A percentile compares a stretch with the other conserved stretches of the same genome.
These are phyloP conservation scores for Hipparchia semele DNA, from an alignment of 2,888 invertebrate species.

Conservation along the genomic window DNA sequence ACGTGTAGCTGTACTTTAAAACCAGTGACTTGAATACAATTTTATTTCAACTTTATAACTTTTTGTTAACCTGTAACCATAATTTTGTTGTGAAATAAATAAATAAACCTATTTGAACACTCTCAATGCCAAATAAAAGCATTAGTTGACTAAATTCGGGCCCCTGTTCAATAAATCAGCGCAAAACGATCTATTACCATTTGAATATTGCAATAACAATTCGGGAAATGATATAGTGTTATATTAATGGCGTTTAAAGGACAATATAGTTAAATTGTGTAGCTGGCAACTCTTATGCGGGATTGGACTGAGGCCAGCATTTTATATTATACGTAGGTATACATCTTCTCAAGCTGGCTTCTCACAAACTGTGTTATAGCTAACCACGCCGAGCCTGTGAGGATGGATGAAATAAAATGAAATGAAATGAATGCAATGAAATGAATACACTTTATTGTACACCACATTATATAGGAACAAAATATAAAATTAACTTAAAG, in stretches of 20 bases:
- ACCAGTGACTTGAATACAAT: no score
- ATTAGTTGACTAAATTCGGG: not conserved
- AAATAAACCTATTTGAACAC: not conserved
- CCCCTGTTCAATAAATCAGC: not conserved
- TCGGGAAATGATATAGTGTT: slow-evolving; percentile 42
- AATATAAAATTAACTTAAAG: no score
- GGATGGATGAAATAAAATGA: no score
- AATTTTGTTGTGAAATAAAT: no score
- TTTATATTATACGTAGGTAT: slow-evolving; percentile 46
- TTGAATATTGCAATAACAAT: slow-evolving; percentile 25
- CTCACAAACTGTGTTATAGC: not conserved
- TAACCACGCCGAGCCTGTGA: not conserved
- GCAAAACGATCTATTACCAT: slow-evolving; percentile 16
- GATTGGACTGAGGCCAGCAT: slow-evolving; percentile 53
- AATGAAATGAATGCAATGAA: no score
- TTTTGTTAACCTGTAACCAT: no score
- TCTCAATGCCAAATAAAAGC: not conserved
- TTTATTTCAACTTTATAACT: no score
- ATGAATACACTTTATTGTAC: no score
- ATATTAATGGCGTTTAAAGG: slow-evolving; percentile 56
- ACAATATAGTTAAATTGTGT: slow-evolving; percentile 58
- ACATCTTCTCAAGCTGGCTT: not conserved
- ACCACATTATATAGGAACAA: no score
- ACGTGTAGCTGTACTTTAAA: no score
- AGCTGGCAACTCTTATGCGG: slow-evolving; percentile 48